Base-by-base conservation (phyloP, 2,888 invertebrate species). In the Sepioteuthis lessoniana region DNA sequence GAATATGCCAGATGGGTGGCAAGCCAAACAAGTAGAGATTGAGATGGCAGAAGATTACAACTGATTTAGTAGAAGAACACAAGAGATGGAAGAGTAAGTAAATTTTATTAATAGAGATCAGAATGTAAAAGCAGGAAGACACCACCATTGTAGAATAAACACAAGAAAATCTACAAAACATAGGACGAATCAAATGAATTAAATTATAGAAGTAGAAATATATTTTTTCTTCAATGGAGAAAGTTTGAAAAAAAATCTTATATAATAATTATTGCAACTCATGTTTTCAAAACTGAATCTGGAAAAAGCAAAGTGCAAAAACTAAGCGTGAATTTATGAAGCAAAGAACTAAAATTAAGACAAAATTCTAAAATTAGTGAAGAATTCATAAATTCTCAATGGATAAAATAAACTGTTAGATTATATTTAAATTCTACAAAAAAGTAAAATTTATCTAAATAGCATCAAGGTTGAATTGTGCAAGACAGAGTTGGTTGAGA, bases 61-160 rank as follows among this genome's bases (percentile, higher is more conserved):
- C 76, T 76, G 76, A 76, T n/a, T 76, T 76, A 76, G 19, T n/a
- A 35, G n/a, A 76, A 76, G n/a, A 76, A 76, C n/a, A 76, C 16
- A 76, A 76, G 16, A n/a, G 35, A 76, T 76, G n/a, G n/a, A 76
- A 76, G 35, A 76, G n/a, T 25, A 55, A 10, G 76, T 35, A 76
- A 76, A n/a, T 76, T 76, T 16, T n/a, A 76, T 76, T 76, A n/a
- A n/a, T 76, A 76, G 76, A 76, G 76, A 76, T 76, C 76, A n/a
- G n/a, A 76, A n/a, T 76, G 76, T n/a, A 76, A 35, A 76, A 35
- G 76, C 10, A 76, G 25, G 76, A 76, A 76, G 35, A 76, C 76
- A n/a, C 13, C n/a, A 35, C n/a, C 13, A 76, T 76, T 76, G 76
- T 35, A n/a, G n/a, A 76, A 76, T 13, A 76, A 35, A 55, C 55